These are phyloP conservation scores for Coenobita brevimanus DNA, from an alignment of 1,140 invertebrate species.

Conservation along the genomic window DNA sequence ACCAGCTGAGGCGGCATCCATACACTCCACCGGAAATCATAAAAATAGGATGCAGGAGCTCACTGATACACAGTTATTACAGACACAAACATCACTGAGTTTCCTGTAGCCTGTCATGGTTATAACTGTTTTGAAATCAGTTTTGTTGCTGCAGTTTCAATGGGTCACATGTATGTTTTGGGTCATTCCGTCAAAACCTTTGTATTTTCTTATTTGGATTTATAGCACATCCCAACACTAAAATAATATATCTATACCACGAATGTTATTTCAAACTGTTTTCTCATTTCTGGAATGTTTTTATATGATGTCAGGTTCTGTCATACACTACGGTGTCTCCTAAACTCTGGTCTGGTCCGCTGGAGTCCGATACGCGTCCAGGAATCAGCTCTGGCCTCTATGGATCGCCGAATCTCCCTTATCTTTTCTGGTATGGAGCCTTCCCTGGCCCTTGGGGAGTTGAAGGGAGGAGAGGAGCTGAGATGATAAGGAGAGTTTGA, in stretches of 20 bases:
- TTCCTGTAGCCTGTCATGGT: no score
- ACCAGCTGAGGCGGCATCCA: no score
- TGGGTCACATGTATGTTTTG: no score
- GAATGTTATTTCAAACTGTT: not conserved
- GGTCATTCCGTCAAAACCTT: no score
- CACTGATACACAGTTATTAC: no score
- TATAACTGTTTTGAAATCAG: no score
- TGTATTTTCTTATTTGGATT: no score
- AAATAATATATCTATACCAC: not conserved
- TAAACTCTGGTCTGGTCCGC: conserved; percentile 23
- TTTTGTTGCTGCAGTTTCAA: no score
- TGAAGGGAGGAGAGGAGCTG: not conserved
- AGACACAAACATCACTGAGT: no score
- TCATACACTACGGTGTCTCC: not conserved
- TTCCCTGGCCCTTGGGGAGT: not conserved
- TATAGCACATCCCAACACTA: no score
- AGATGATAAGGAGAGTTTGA: not conserved
- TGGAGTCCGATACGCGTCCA: conserved; percentile 39
- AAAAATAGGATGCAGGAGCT: no score
- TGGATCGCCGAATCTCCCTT: conserved; percentile 27
- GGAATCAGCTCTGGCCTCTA: conserved; percentile 29
- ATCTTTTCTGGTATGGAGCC: conserved; percentile 43
- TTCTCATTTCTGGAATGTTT: not conserved
- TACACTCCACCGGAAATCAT: no score
- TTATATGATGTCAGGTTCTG: not conserved